Base-by-base conservation (phyloP, 64 coral and sea anemone species). In the Platygyra sinensis region DNA sequence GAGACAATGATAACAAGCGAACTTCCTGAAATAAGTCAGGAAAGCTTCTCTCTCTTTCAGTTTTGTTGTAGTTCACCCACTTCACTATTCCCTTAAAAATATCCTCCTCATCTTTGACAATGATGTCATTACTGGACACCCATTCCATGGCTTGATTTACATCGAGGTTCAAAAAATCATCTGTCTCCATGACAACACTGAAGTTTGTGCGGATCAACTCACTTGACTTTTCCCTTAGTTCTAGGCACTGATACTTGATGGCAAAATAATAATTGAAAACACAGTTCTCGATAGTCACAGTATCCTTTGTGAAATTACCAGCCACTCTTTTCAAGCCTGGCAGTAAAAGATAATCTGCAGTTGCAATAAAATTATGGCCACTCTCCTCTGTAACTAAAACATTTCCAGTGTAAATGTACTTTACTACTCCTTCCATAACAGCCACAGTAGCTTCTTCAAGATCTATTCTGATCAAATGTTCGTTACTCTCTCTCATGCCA, bases 381-480 rank as follows among this genome's bases (percentile, higher is more conserved):
- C 0, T 65, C 17, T 65, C 79, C 16, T 18, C 79, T 0, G 60
- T 65, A 17, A 82, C 30, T n/a, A 28, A 82, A 82, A 65, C 28
- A 61, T 57, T 65, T 62, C 79, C 79, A 0, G 79, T 82, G 14
- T 82, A 82, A 39, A 82, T n/a, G 30, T 65, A 82, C 30, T 30
- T 30, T 25, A 82, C 6, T 3, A 50, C 16, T 22, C 29, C n/a
- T n/a, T n/a, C n/a, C n/a, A n/a, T n/a, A n/a, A n/a, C n/a, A n/a
- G n/a, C n/a, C n/a, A n/a, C n/a, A n/a, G n/a, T n/a, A n/a, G n/a
- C n/a, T n/a, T n/a, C n/a, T n/a, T n/a, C n/a, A n/a, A n/a, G n/a
- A n/a, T n/a, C n/a, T n/a, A n/a, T n/a, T n/a, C n/a, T n/a, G n/a
- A n/a, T n/a, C n/a, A n/a, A n/a, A n/a, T n/a, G n/a, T n/a, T n/a